These are phyloP conservation scores for Nautilus pompilius DNA, from an alignment of 1,140 invertebrate genomes.

Conservation along the genomic window DNA sequence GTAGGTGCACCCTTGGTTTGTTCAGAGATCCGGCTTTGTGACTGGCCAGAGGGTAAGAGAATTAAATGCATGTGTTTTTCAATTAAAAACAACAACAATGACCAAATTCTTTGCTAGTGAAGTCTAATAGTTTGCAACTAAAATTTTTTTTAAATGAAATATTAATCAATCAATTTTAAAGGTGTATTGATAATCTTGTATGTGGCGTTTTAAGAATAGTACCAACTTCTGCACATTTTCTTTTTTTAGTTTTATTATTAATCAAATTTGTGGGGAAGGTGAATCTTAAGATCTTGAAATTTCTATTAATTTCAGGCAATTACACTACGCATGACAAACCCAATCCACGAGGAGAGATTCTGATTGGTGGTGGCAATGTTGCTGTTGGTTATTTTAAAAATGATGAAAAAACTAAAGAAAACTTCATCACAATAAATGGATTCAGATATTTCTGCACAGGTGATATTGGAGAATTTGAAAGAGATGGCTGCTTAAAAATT, in stretches of 20 bases:
- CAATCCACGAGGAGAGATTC: constrained; percentile 86
- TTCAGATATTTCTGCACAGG: constrained; percentile 83
- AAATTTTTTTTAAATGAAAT: no score
- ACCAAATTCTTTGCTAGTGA: no score
- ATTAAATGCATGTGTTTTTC: no score
- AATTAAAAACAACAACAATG: no score
- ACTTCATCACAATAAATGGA: constrained; percentile 70
- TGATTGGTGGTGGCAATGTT: constrained; percentile 87
- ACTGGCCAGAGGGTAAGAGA: constrained; percentile 93
- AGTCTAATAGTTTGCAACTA: no score
- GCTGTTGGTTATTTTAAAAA: constrained; percentile 93
- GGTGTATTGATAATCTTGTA: no score
- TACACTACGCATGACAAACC: constrained; percentile 88
- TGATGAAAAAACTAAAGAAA: constrained; percentile 82
- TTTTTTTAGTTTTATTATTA: no score
- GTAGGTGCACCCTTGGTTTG: constrained; percentile 86
- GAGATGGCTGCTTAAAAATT: constrained; percentile 91
- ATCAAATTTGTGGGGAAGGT: no score
- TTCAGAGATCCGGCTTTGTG: constrained; percentile 80
- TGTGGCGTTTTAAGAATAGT: no score
- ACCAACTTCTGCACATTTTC: no score
- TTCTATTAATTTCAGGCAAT: constrained; percentile 60
- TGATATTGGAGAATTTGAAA: constrained; percentile 91
- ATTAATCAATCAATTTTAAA: no score
- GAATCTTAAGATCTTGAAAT: no score